phyloP scores from a whole-genome alignment of 2,888 invertebrate species.

The Toxonevra muliebris region DNA sequence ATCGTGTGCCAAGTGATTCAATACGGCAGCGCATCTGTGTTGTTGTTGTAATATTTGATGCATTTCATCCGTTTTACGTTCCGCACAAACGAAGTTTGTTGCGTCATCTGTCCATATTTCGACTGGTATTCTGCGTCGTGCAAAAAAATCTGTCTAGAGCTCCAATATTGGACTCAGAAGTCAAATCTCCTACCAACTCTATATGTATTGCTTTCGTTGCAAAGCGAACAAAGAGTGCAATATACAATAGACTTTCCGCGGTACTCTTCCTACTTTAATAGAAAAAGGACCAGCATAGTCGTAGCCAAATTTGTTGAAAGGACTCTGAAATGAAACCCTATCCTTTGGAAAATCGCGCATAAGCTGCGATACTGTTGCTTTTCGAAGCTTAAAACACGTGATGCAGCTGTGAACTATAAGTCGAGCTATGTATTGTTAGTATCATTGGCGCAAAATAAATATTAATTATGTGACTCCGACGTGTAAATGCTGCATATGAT shows the following conservation, averaged over 20 bases:
- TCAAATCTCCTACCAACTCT: conserved; percentile 27
- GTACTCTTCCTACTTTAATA: conserved; percentile 23
- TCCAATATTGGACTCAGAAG: conserved; percentile 13
- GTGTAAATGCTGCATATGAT: too few species aligned
- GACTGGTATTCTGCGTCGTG: conserved; percentile 20
- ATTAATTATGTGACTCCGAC: too few species aligned
- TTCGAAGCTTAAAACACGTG: conserved; percentile 22
- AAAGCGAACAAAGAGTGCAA: conserved; percentile 29
- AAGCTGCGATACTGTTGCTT: conserved; percentile 16
- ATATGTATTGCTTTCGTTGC: conserved; percentile 31
- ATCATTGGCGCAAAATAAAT: too few species aligned
- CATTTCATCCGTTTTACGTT: conserved; percentile 17
- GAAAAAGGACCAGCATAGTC: conserved; percentile 27
- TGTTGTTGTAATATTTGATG: too few species aligned
- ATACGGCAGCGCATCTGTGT: conserved; percentile 4
- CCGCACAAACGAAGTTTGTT: conserved; percentile 15
- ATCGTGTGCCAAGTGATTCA: conserved; percentile 22
- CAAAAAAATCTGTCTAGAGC: conserved; percentile 22
- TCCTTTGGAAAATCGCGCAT: conserved; percentile 29
- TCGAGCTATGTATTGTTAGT: conserved; percentile 21
- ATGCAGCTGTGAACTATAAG: conserved; percentile 26
- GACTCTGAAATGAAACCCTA: conserved; percentile 24
- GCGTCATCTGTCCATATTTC: conserved; percentile 19
- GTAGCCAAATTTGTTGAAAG: conserved; percentile 25
- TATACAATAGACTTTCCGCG: conserved; percentile 22